These are phyloP conservation scores for Rousettus leschenaultii DNA, from an alignment of 2,113 vertebrate species.

Conservation along the genomic window DNA sequence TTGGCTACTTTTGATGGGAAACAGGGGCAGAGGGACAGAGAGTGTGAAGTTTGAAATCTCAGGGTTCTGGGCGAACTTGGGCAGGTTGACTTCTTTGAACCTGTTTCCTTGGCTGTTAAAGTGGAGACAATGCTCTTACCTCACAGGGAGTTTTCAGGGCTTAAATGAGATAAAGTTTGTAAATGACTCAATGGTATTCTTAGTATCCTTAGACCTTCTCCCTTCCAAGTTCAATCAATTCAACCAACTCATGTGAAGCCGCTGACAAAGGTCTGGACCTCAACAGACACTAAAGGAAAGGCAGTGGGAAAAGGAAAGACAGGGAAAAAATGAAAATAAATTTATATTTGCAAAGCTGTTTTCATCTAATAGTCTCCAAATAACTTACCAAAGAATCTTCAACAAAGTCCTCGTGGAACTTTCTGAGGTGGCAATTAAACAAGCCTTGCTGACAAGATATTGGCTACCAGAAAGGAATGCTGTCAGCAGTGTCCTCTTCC, in stretches of 20 bases:
- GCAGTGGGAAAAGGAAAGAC: background rate
- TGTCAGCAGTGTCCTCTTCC: background rate
- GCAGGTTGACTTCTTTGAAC: background rate
- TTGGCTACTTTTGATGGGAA: background rate
- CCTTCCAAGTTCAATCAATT: background rate
- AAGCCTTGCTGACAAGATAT: background rate
- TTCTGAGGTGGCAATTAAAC: slow-evolving; percentile 12
- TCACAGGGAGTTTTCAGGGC: background rate
- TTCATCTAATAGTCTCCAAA: background rate
- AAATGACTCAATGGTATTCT: background rate
- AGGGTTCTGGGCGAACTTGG: background rate
- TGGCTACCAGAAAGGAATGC: background rate
- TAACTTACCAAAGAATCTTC: background rate
- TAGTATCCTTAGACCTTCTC: background rate
- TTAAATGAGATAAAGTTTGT: background rate
- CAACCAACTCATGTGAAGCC: background rate
- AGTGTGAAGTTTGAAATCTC: background rate
- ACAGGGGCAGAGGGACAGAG: background rate
- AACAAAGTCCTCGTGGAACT: background rate
- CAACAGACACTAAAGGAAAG: background rate
- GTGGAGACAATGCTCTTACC: background rate
- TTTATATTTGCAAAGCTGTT: background rate
- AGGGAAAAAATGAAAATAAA: background rate
- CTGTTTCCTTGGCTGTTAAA: background rate
- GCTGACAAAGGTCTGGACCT: background rate